Evolutionary conservation across 2,113 vertebrate genomes (phyloP).

Genomic region (Carassius carassius): DNA sequence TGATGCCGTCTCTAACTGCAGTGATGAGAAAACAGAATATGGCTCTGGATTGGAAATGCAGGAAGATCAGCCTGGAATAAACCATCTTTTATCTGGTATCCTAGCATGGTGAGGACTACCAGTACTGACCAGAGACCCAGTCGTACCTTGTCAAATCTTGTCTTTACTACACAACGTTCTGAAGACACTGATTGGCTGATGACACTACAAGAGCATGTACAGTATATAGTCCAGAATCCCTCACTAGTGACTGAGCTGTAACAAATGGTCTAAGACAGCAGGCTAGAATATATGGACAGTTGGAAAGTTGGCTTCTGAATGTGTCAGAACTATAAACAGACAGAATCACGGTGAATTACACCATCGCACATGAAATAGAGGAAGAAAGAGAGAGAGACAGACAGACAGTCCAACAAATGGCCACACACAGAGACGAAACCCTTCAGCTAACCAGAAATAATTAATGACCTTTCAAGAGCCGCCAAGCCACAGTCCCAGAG

Average conservation of each 20-base stretch:
- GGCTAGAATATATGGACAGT: background rate
- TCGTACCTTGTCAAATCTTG: background rate
- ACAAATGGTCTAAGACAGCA: background rate
- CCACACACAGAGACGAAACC: slow-evolving; percentile 37
- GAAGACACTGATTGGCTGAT: background rate
- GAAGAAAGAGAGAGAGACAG: slow-evolving; percentile 14
- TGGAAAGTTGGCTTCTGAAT: slow-evolving; percentile 9
- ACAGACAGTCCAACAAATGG: slow-evolving; percentile 2
- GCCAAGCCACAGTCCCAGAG: slow-evolving; percentile 24
- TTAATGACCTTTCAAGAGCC: slow-evolving; percentile 41
- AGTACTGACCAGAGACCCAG: background rate
- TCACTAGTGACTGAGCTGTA: too few species aligned
- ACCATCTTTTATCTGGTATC: background rate
- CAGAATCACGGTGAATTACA: background rate
- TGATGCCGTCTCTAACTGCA: background rate
- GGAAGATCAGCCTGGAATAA: background rate
- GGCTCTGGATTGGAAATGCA: background rate
- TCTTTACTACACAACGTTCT: background rate
- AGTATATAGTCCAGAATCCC: background rate
- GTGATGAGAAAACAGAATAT: background rate
- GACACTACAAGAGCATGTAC: background rate
- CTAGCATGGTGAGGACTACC: background rate
- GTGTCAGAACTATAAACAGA: background rate
- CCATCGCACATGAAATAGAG: background rate
- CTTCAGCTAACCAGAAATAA: slow-evolving; percentile 42